Evolutionary conservation across 2,797 vertebrate species (phyloP), one percentile per base, ranked within the genome.

Genomic region (Anguilla anguilla): DNA sequence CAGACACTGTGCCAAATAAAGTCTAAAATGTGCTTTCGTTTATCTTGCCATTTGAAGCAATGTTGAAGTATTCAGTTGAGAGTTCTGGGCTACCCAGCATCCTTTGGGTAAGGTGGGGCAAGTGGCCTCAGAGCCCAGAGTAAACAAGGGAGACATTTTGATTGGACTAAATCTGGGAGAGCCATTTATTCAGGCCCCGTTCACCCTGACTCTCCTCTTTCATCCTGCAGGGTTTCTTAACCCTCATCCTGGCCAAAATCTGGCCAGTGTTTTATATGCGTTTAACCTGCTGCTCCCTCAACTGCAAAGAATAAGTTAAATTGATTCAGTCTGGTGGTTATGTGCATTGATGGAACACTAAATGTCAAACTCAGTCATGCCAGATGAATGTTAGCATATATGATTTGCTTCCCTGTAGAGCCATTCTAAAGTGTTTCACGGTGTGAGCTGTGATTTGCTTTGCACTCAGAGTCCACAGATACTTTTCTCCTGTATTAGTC

Each of bases 31-130:
- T 82, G 46, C 46, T 82, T 35, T n/a, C 46, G 19, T 51, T 51
- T 82, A 82, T 51, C 46, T 82, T n/a, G 25, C 79, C 43, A 51
- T 82, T 82, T 49, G 79, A 49, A 82, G 46, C 79, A n/a, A 25
- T 82, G 17, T 25, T 82, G 22, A 82, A n/a, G 25, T 22, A 25
- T n/a, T 51, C 22, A n/a, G 43, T 51, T 82, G 43, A 39, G 46
- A 46, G 77, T 25, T 81, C 35, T 39, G 35, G 39, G 74, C 15
- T 39, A 17, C 35, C 77, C 43, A 81, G 35, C 39, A 17, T 25
- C 17, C 19, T 43, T 81, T 46, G 77, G 6, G 6, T 3, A 25
- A 49, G 25, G 43, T 49, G 79, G 35, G 17, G 79, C 6, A 11
- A 11, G 19, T 82, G 19, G 43, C 79, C 43, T 82, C 43, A 51